These are phyloP conservation scores for Drosophila subobscura DNA, from an alignment of 1,140 invertebrate genomes.

Conservation along the genomic window DNA sequence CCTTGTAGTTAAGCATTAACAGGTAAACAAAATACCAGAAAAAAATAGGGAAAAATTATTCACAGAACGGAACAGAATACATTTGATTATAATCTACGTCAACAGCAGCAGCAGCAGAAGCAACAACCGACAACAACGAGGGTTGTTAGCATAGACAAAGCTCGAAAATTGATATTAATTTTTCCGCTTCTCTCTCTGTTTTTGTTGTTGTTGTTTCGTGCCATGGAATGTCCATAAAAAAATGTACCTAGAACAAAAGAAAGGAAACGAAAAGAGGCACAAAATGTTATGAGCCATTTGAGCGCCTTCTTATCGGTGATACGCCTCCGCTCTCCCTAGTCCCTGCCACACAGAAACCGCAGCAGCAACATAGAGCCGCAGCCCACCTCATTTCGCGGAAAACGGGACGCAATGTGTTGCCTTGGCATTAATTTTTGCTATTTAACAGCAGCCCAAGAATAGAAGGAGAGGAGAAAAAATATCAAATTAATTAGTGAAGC, in stretches of 20 bases:
- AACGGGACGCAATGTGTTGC: conserved; percentile 34
- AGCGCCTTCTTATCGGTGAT: conserved; percentile 49
- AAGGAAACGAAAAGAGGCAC: conserved; percentile 30
- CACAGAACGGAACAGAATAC: conserved; percentile 44
- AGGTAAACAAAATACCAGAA: no score
- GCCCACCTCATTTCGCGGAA: background rate
- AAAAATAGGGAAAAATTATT: conserved; percentile 34
- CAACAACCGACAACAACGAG: conserved; percentile 31
- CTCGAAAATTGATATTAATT: conserved; percentile 81
- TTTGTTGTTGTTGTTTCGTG: conserved; percentile 36
- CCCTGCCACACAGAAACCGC: no score
- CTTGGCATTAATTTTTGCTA: conserved; percentile 58
- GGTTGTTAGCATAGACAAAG: conserved; percentile 68
- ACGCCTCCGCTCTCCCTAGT: no score
- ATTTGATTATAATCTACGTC: conserved; percentile 66
- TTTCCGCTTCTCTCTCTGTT: conserved; percentile 37
- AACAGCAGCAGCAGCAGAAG: conserved; percentile 40
- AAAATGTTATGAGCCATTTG: conserved; percentile 61
- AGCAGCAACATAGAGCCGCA: background rate
- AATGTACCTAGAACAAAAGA: conserved; percentile 48
- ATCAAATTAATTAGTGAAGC: conserved; percentile 74
- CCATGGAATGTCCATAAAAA: conserved; percentile 71
- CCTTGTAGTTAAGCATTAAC: no score
- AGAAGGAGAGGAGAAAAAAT: conserved; percentile 38
- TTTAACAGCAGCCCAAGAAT: conserved; percentile 32